These are phyloP conservation scores for Sinella curviseta DNA, from an alignment of 1,140 invertebrate species.

Conservation along the genomic window DNA sequence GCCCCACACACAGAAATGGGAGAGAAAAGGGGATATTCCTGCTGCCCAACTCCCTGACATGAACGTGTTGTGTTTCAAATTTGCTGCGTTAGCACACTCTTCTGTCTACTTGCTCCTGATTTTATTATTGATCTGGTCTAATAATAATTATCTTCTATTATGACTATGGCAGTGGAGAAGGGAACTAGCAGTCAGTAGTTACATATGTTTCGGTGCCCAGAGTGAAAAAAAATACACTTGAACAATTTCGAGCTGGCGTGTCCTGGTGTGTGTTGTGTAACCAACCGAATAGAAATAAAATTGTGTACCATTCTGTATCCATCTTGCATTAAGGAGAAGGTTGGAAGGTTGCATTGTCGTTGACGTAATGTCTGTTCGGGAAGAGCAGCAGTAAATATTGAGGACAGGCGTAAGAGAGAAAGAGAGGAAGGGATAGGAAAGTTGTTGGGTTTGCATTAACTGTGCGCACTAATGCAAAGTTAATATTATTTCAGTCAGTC, in stretches of 20 bases:
- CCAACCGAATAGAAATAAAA: background rate
- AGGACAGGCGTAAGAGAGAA: background rate
- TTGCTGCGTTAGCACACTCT: background rate
- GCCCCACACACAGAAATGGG: background rate
- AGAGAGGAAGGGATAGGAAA: slow-evolving; percentile 11
- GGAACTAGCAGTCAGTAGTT: too few relatives aligned
- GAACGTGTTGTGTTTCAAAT: slow-evolving; percentile 9
- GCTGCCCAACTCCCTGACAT: background rate
- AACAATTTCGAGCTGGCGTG: background rate
- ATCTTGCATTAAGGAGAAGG: background rate
- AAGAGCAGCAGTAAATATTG: background rate
- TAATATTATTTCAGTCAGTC: slow-evolving; percentile 24
- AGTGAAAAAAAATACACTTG: background rate
- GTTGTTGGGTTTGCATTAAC: background rate
- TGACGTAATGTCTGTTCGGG: background rate
- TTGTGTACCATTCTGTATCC: background rate
- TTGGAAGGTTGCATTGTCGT: too few relatives aligned
- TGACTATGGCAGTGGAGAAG: background rate
- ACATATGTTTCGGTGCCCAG: slow-evolving; percentile 9
- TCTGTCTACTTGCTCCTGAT: background rate
- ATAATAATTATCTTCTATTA: background rate
- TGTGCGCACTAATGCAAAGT: slow-evolving; percentile 17
- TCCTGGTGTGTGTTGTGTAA: background rate
- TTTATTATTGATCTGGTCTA: slow-evolving; percentile 15
- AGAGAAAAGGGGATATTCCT: background rate